Base-by-base conservation (phyloP, 2,888 invertebrate genomes). In the Xestia ashworthii region DNA sequence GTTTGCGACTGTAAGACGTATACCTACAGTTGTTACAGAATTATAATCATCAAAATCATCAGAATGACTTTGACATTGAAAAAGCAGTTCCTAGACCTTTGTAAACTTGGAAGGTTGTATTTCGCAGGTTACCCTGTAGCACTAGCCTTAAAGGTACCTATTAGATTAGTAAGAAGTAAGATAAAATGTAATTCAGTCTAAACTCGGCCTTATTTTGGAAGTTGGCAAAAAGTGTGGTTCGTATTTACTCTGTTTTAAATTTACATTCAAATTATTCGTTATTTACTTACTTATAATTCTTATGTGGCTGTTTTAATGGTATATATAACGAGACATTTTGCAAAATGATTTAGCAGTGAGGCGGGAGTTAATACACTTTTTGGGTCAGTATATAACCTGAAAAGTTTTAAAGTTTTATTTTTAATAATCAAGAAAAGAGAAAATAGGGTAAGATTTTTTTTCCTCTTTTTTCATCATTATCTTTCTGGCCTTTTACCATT, bases 391-490 rank as follows among this genome's bases (percentile, higher is more conserved):
- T 3, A 44, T 73, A 4, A 32, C 32, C 12, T n/a, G 19, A 67
- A 44, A 25, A 72, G 41, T 53, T 4, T 38, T 3, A 22, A 48
- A 16, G 32, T 32, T 32, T 32, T 32, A 48, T 5, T 62, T 48
- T 66, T 53, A 11, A 19, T 1, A 53, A 53, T 53, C 12, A 60
- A 48, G 16, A 19, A 12, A 3, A 32, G 9, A 25, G 6, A 32
- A 9, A 60, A 16, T 41, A 16, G 14, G 76, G 77, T 77, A 64
- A 77, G 53, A 19, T 16, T 55, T 9, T 66, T 46, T 8, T 32
- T 65, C 14, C 4, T 25, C 5, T 71, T 66, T n/a, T 66, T 5
- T 55, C 12, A 12, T n/a, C 12, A 3, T 25, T 14, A 25, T 58
- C 25, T 55, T 55, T 5, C 25, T 6, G 6, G 0, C 11, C 3